Evolutionary conservation across 2,888 invertebrate genomes (phyloP).

Genomic region (Campaea margaritaria): DNA sequence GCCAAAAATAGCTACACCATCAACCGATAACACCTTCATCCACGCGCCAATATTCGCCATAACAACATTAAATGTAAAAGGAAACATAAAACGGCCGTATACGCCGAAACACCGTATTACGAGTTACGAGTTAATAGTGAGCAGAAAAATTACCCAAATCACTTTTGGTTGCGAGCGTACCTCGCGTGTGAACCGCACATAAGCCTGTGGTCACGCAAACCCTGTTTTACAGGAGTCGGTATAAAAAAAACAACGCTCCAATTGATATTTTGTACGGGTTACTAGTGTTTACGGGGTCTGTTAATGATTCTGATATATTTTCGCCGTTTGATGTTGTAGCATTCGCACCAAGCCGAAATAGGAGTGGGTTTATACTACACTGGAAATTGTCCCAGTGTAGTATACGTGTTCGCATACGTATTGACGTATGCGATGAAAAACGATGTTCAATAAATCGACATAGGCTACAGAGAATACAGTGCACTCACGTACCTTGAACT

Average conservation of each 20-base stretch:
- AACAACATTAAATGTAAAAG: slow-evolving; percentile 50
- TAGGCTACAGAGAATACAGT: too few relatives aligned
- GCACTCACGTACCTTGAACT: too few relatives aligned
- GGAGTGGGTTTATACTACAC: too few relatives aligned
- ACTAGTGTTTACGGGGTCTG: slow-evolving; percentile 59
- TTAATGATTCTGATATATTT: slow-evolving; percentile 3
- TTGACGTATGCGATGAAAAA: too few relatives aligned
- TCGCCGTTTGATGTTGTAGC: not conserved
- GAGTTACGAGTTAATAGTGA: slow-evolving; percentile 54
- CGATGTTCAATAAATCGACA: too few relatives aligned
- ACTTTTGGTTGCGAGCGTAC: slow-evolving; percentile 66
- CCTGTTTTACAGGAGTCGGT: slow-evolving; percentile 75
- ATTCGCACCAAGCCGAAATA: too few relatives aligned
- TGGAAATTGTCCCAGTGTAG: too few relatives aligned
- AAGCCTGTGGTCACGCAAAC: slow-evolving; percentile 75
- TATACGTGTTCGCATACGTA: too few relatives aligned
- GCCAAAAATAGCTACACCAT: slow-evolving; percentile 34
- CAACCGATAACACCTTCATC: slow-evolving; percentile 40
- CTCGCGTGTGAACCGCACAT: slow-evolving; percentile 74
- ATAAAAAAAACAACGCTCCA: slow-evolving; percentile 77
- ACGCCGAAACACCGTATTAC: slow-evolving; percentile 52
- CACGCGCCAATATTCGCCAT: slow-evolving; percentile 11
- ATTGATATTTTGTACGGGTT: slow-evolving; percentile 79
- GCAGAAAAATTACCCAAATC: slow-evolving; percentile 62
- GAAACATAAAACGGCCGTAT: slow-evolving; percentile 51